phyloP scores from a whole-genome alignment of 2,113 vertebrate genomes.

The Cardinalis cardinalis region DNA sequence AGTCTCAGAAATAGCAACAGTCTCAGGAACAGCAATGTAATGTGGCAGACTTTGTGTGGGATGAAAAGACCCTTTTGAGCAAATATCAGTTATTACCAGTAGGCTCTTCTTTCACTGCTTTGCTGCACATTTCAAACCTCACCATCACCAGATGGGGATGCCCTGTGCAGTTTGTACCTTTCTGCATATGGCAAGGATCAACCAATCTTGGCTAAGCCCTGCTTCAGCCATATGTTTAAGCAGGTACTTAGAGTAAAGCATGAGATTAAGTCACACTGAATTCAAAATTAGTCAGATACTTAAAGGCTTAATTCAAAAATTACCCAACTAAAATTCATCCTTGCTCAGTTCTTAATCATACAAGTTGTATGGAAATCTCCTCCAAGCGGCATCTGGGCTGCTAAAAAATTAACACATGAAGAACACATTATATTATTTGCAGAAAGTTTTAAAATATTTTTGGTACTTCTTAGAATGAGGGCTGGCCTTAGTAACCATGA shows the following conservation, averaged over 20 bases:
- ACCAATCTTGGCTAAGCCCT: not conserved
- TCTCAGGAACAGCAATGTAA: not conserved
- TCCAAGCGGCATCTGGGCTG: not conserved
- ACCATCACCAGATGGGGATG: not conserved
- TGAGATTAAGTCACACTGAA: not conserved
- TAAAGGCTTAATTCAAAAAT: not conserved
- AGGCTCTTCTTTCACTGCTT: not conserved
- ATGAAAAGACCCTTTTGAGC: not conserved
- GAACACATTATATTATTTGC: not conserved
- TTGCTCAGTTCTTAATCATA: not conserved
- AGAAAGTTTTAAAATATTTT: not conserved
- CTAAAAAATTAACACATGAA: not conserved
- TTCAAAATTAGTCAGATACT: not conserved
- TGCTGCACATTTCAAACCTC: not conserved
- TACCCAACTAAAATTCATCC: not conserved
- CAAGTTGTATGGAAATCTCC: not conserved
- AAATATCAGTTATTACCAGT: not conserved
- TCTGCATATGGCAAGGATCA: not conserved
- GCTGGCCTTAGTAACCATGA: not conserved
- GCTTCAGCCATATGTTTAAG: not conserved
- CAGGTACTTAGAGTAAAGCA: not conserved
- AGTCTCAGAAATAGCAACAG: not conserved
- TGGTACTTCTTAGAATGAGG: not conserved
- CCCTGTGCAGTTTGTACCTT: not conserved
- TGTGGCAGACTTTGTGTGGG: not conserved